A percentile compares a stretch with the other conserved stretches of the same genome.
Conservation (phyloP, 2,113 vertebrate genomes). For the Dissostichus mawsoni region DNA sequence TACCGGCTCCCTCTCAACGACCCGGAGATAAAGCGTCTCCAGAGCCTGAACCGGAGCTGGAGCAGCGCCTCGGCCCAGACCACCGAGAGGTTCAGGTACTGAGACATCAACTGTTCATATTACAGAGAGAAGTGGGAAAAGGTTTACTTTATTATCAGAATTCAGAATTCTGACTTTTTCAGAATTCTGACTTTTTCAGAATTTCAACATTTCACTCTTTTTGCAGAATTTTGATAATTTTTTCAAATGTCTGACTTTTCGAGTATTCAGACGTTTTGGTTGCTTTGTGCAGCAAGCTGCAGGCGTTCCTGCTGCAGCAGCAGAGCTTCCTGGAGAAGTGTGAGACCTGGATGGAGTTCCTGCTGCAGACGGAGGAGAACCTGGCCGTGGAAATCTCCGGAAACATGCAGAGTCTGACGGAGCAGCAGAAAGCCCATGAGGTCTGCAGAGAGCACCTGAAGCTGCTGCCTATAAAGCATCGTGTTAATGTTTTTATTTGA, state of each 20-base stretch:
- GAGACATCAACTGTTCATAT: no score
- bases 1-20: constrained; percentile 94
- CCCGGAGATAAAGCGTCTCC: constrained; percentile 95
- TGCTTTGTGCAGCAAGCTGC: constrained; percentile 89
- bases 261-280: neutral
- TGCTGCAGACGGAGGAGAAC: constrained; percentile 95
- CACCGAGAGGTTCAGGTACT: constrained; percentile 95
- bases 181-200: no score
- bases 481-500: no score
- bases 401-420: constrained; percentile 92
- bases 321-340: constrained; percentile 99
- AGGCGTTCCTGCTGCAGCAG: constrained; percentile 95
- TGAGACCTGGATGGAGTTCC: constrained; percentile 98
- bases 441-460: constrained; percentile 61
- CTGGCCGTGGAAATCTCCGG: constrained; percentile 95
- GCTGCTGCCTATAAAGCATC: neutral
- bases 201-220: no score
- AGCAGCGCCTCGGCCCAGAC: constrained; percentile 90
- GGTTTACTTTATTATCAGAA: no score
- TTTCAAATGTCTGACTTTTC: no score
- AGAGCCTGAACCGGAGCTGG: constrained; percentile 95
- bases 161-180: no score
- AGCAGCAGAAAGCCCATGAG: constrained; percentile 96
- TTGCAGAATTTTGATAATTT: no score
- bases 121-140: no score